Conservation (phyloP, 1,140 invertebrate genomes). For the Drosophila erecta region DNA sequence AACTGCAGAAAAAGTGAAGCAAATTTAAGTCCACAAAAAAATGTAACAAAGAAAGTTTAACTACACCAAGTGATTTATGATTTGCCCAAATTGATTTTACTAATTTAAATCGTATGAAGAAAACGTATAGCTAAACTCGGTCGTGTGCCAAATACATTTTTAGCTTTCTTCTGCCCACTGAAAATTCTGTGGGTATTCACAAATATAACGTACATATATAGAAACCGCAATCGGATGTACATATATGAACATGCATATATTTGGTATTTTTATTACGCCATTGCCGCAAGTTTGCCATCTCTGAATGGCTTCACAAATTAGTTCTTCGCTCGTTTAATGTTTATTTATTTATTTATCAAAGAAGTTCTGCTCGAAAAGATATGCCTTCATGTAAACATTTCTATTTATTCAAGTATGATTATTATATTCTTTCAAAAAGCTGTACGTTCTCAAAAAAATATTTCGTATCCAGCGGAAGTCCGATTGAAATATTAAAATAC, state of each 20-base stretch:
- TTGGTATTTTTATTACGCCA: constrained; percentile 40
- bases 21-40: constrained; percentile 13
- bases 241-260: constrained; percentile 21
- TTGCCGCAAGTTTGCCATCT: constrained; percentile 21
- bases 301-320: constrained; percentile 46
- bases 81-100: constrained; percentile 7
- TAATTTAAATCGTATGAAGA: constrained; percentile 33
- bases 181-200: constrained; percentile 21
- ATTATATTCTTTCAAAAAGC: neutral
- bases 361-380: too few relatives aligned
- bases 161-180: constrained; percentile 44
- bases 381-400: neutral
- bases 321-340: constrained; percentile 42
- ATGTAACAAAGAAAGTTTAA: constrained; percentile 29
- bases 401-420: neutral
- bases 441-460: neutral
- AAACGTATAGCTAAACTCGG: constrained; percentile 32
- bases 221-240: constrained; percentile 29
- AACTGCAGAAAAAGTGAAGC: constrained; percentile 4
- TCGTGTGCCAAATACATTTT: constrained; percentile 66
- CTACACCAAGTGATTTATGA: constrained; percentile 31
- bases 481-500: neutral
- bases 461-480: neutral
- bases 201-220: constrained; percentile 27
- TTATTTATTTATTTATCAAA: neutral